A percentile compares a stretch with the other conserved stretches of the same genome.
Evolutionary conservation across 2,888 invertebrate species (phyloP).

Genomic region (Scelioninae gen. 2): DNA sequence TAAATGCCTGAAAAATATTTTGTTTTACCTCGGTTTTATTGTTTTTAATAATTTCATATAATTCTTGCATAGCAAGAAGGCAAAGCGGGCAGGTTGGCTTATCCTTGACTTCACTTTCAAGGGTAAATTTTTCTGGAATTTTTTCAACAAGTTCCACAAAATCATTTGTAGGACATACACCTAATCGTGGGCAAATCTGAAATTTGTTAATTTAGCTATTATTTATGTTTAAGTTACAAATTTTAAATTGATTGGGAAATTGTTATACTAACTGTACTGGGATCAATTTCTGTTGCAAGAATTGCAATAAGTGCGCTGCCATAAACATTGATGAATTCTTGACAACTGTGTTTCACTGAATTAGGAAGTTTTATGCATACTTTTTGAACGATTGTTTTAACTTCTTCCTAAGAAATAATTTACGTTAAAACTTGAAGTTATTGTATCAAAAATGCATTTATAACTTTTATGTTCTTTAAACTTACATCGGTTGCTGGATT

Average conservation of each 20-base stretch:
- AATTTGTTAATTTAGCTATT: background rate
- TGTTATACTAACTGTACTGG: conserved; percentile 80
- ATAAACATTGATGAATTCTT: conserved; percentile 86
- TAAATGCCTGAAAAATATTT: no score
- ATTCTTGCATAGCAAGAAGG: conserved; percentile 86
- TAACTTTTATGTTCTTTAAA: no score
- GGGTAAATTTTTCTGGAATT: conserved; percentile 76
- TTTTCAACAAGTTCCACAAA: conserved; percentile 72
- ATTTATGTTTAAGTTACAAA: background rate
- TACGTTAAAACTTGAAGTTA: no score
- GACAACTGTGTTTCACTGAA: conserved; percentile 81
- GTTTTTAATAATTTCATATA: conserved; percentile 84
- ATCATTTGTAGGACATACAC: conserved; percentile 80
- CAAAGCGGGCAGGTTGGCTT: conserved; percentile 84
- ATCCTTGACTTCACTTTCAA: conserved; percentile 76
- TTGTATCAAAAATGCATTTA: no score
- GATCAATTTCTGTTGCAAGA: conserved; percentile 85
- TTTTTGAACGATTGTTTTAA: conserved; percentile 81
- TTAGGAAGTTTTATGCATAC: conserved; percentile 83
- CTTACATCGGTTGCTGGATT: conserved; percentile 81
- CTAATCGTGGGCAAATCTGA: conserved; percentile 84
- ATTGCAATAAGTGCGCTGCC: conserved; percentile 87
- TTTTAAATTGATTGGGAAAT: no score
- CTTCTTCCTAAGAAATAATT: conserved; percentile 79
- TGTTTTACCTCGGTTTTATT: conserved; percentile 82